phyloP scores from a whole-genome alignment of 2,888 invertebrate species.

The Nipponacmea schrenckii region DNA sequence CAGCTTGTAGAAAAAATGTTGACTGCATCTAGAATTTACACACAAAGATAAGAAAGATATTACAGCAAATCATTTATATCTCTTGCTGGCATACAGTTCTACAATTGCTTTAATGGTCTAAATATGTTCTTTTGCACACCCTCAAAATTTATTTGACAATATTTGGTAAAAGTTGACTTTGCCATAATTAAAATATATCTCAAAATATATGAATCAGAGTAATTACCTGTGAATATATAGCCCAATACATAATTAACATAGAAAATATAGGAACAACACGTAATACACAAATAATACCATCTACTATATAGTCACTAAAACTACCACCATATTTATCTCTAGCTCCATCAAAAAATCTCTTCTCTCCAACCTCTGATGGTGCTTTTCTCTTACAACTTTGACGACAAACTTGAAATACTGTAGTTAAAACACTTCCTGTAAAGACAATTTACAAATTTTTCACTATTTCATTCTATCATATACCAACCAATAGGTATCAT shows the following conservation, averaged over 20 bases:
- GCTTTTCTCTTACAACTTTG: constrained; percentile 13
- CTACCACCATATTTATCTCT: constrained; percentile 45
- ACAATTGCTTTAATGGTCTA: no score
- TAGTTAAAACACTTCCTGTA: constrained; percentile 29
- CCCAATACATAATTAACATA: constrained; percentile 55
- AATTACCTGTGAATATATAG: constrained; percentile 55
- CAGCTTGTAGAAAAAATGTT: constrained; percentile 60
- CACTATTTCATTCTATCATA: no score
- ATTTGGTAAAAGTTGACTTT: no score
- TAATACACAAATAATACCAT: constrained; percentile 50
- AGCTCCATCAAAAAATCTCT: constrained; percentile 32
- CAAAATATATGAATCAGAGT: no score
- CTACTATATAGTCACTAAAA: constrained; percentile 48
- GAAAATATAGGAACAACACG: constrained; percentile 53
- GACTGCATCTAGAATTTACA: constrained; percentile 54
- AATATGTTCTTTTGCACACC: no score
- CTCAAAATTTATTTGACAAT: no score
- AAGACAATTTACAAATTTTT: neutral
- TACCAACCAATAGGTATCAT: no score
- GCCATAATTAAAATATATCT: no score
- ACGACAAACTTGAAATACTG: constrained; percentile 18
- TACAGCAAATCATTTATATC: neutral
- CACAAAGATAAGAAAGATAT: neutral
- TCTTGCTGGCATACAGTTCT: no score
- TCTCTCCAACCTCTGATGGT: constrained; percentile 9